Conservation (phyloP, 2,113 vertebrate genomes). For the Indicator indicator region DNA sequence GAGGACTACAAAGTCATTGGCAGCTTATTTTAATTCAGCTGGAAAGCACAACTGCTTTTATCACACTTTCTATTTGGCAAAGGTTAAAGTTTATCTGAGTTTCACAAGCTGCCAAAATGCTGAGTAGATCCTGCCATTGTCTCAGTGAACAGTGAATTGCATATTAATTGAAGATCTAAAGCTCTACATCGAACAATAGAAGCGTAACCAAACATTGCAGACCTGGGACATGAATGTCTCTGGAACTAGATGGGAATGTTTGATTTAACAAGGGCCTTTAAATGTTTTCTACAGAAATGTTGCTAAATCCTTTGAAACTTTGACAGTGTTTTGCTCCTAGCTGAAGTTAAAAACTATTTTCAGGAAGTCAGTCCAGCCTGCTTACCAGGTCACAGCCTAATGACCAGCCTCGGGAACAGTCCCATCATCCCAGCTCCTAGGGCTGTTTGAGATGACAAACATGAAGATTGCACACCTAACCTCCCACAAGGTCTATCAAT, state of each 20-base stretch:
- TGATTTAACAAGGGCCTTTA: constrained; percentile 57
- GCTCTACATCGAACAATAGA: constrained; percentile 35
- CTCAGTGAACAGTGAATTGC: constrained; percentile 33
- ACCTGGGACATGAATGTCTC: constrained; percentile 32
- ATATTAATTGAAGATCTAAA: constrained; percentile 59
- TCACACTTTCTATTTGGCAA: constrained; percentile 38
- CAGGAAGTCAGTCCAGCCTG: neutral
- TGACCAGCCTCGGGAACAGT: constrained; percentile 3
- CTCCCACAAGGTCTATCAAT: neutral
- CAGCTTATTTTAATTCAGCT: constrained; percentile 26
- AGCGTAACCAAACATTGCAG: constrained; percentile 12
- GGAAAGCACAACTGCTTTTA: constrained; percentile 10
- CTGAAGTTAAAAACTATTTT: constrained; percentile 51
- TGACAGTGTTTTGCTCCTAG: constrained; percentile 49
- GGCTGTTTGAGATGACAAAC: neutral
- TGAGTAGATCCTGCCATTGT: constrained; percentile 34
- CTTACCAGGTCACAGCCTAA: constrained; percentile 27
- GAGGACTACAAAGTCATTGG: neutral
- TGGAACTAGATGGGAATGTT: constrained; percentile 2
- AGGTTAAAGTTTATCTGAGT: constrained; percentile 30
- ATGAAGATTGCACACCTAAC: neutral
- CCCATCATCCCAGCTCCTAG: neutral
- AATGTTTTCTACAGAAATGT: constrained; percentile 56
- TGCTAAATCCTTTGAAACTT: constrained; percentile 42
- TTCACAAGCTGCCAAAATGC: constrained; percentile 44